Evolutionary conservation across 2,797 vertebrate species (phyloP).

Genomic region (Otus scops): DNA sequence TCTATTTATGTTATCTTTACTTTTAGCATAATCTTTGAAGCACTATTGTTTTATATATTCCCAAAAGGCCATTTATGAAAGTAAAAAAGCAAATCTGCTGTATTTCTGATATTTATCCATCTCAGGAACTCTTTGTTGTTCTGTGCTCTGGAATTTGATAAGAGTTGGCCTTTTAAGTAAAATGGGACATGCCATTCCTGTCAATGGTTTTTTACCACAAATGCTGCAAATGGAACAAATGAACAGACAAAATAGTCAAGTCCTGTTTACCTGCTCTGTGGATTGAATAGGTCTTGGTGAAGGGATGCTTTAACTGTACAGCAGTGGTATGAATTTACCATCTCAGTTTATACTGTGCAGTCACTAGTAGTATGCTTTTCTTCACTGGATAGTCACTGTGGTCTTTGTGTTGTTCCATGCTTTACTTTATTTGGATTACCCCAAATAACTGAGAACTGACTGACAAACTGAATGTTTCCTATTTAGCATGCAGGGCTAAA

Average conservation of each 20-base stretch:
- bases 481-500: neutral
- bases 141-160: neutral
- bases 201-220: neutral
- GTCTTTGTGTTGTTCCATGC: neutral
- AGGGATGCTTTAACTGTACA: neutral
- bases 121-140: neutral
- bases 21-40: neutral
- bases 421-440: neutral
- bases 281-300: neutral
- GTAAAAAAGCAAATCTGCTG: neutral
- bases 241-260: neutral
- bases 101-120: constrained; percentile 1
- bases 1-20: neutral
- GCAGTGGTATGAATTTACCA: neutral
- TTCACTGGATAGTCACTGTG: neutral
- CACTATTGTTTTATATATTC: neutral
- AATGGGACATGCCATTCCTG: neutral
- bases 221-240: neutral
- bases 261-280: neutral
- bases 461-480: neutral
- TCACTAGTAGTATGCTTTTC: neutral
- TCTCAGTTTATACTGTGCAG: neutral
- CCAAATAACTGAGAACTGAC: neutral
- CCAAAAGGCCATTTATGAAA: neutral
- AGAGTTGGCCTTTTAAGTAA: constrained; percentile 12